Evolutionary conservation across 2,797 vertebrate genomes (phyloP), one percentile per base, ranked within the genome.

Genomic region (Poeciliopsis paucimaculata): DNA sequence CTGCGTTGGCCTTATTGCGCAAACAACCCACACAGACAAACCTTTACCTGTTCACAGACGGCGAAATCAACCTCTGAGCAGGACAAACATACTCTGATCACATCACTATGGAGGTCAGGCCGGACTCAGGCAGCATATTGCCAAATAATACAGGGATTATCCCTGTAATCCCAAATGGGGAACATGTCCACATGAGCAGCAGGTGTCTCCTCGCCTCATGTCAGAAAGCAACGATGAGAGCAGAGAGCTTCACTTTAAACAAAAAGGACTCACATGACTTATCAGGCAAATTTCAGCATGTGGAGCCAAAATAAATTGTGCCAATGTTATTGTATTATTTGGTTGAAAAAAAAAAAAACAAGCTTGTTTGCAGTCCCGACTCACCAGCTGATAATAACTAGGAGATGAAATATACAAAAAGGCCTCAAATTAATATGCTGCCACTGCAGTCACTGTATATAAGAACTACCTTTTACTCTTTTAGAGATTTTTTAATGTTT

Each of bases 131-230:
- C 84, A 90, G 86, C 89, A 83, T 86, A 88, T 88, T 92, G 88
- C 88, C 85, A 91, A 92, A 92, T 89, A 90, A 90, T 94, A 92
- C 93, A 92, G 82, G 90, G 93, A 94, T 95, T 93, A 94, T 91
- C 80, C 45, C 89, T 92, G 90, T 94, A 94, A 94, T 94, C 92
- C 66, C 92, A 88, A 90, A 91, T 82, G 81, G 81, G 80, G 88
- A 88, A 88, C 89, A 89, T 57, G 72, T 88, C 72, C 82, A 82
- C 79, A 75, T 73, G 86, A 77, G 88, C 70, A n/a, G 78, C 77
- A 75, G 72, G 78, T 86, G 85, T 92, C 88, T 93, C 91, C 91
- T 92, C 91, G 89, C 86, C 78, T 83, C 81, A 86, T 86, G 81
- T 88, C 81, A 80, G 72, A 36, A 34, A 66, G 77, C 81, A 70